phyloP scores from a whole-genome alignment of 2,797 vertebrate species.

The Eremophila alpestris region DNA sequence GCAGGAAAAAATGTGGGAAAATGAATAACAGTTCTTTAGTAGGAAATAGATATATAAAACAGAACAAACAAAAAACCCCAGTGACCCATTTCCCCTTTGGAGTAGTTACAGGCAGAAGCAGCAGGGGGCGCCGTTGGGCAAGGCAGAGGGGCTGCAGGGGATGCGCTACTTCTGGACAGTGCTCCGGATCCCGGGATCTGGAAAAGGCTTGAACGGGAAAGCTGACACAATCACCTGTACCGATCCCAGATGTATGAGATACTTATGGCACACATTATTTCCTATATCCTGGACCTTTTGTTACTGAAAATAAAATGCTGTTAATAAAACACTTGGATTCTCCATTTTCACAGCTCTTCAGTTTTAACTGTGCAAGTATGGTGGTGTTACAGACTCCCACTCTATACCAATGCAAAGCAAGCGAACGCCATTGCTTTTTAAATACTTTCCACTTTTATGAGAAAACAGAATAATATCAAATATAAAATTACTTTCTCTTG shows the following conservation, averaged over 20 bases:
- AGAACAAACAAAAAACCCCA: neutral
- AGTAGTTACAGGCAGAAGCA: rapidly evolving
- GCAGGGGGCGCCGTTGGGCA: neutral
- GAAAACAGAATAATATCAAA: neutral
- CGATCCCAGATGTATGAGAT: neutral
- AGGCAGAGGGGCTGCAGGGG: neutral
- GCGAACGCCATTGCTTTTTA: neutral
- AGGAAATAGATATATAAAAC: neutral
- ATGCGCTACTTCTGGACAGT: neutral
- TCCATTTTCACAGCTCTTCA: neutral
- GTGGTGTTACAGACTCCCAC: neutral
- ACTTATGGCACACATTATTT: neutral
- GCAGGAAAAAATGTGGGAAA: neutral
- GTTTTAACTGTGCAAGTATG: neutral
- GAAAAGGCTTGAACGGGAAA: neutral
- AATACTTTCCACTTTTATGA: neutral
- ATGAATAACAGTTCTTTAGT: neutral
- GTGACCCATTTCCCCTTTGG: neutral
- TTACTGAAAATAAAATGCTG: neutral
- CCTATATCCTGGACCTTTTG: neutral
- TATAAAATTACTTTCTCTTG: neutral
- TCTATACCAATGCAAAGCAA: neutral
- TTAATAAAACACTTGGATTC: neutral
- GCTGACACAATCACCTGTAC: neutral
- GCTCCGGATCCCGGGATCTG: neutral